Percentiles rank a stretch among this genome's conserved stretches.
Conservation (phyloP, 1,140 invertebrate genomes). For the Zaprionus inermis region DNA sequence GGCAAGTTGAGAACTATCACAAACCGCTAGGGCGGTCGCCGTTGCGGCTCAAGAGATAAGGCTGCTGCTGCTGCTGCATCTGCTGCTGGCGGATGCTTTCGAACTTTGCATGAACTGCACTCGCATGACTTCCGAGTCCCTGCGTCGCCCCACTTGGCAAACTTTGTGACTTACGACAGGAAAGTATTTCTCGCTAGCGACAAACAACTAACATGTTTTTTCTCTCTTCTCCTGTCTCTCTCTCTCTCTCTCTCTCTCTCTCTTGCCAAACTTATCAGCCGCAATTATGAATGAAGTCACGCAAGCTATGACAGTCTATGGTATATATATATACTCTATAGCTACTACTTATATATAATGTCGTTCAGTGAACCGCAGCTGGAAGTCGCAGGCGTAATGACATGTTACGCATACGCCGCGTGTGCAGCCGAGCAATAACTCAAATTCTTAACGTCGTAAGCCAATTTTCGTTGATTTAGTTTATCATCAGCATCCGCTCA, state of each 20-base stretch:
- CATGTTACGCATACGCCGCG: constrained; percentile 71
- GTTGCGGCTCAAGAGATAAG: constrained; percentile 54
- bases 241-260: constrained; percentile 14
- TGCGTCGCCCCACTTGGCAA: constrained; percentile 19
- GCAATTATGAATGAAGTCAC: constrained; percentile 22
- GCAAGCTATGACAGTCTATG: constrained; percentile 6
- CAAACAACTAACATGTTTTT: constrained; percentile 72
- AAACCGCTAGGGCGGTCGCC: constrained; percentile 26
- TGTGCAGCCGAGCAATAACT: constrained; percentile 64
- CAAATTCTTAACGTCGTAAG: constrained; percentile 75
- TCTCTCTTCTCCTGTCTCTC: neutral
- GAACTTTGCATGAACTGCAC: constrained; percentile 58
- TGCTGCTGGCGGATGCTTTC: constrained; percentile 24
- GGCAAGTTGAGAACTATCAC: constrained; percentile 41
- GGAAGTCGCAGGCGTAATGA: constrained; percentile 37
- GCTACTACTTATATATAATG: neutral
- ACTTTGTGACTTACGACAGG: constrained; percentile 46
- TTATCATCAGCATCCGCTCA: constrained; percentile 66
- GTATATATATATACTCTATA: neutral
- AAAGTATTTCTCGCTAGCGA: constrained; percentile 50
- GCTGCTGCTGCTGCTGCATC: constrained; percentile 17
- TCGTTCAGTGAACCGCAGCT: neutral
- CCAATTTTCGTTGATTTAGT: constrained; percentile 82
- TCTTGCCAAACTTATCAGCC: constrained; percentile 29
- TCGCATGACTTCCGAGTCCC: constrained; percentile 25